A percentile compares a stretch with the other conserved stretches of the same genome.
Evolutionary conservation across 2,113 vertebrate genomes (phyloP).

Genomic region (Dicerorhinus sumatrensis): DNA sequence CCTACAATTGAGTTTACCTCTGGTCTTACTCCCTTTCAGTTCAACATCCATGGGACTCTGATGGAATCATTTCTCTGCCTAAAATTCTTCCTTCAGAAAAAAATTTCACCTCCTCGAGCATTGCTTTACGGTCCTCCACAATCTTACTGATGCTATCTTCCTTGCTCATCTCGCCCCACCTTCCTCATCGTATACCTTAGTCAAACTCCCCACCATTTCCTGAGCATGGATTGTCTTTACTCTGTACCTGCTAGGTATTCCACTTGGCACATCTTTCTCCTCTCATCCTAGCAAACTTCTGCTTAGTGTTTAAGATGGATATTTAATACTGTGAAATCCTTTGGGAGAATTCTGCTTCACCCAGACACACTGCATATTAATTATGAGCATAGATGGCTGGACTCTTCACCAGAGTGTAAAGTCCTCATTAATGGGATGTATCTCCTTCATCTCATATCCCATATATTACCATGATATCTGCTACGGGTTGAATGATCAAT

Average conservation of each 20-base stretch:
- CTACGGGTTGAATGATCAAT: neutral
- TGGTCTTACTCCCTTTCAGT: neutral
- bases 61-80: neutral
- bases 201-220: neutral
- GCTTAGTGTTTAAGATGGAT: neutral
- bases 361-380: neutral
- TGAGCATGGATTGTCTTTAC: neutral
- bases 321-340: neutral
- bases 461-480: neutral
- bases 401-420: neutral
- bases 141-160: neutral
- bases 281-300: neutral
- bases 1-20: neutral
- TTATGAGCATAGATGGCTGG: neutral
- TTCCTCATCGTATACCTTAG: neutral
- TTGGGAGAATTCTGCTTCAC: neutral
- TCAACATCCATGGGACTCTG: neutral
- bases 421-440: neutral
- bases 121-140: neutral
- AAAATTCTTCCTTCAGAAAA: slow-evolving; percentile 25
- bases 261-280: neutral
- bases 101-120: neutral
- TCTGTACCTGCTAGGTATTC: neutral
- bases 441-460: neutral
- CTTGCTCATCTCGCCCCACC: too few species aligned